Evolutionary conservation across 2,888 invertebrate species (phyloP), one percentile per base, ranked within the genome.

Genomic region (Drosophila imparisetae): DNA sequence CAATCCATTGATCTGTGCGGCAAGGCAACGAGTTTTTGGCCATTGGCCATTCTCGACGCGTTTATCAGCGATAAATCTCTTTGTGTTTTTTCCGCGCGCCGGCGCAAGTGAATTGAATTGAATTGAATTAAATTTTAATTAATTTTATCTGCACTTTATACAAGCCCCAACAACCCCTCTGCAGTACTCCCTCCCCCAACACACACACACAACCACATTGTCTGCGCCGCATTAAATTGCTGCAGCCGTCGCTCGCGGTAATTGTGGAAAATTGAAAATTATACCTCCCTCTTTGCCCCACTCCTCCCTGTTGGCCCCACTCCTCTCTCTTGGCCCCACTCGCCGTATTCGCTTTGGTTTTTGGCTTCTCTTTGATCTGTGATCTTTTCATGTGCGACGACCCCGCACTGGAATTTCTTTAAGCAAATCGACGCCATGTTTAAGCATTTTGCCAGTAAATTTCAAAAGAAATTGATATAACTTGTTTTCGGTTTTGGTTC

Each of bases 381-480:
- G 67, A 76, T 68, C 71, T 86, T 90, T 78, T 80, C 80, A 72
- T 88, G 86, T 86, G 67, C 73, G 77, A 67, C 74, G 74, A 70
- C 74, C 63, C 66, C 69, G 45, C 86, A 70, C 65, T 75, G 78
- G 85, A 86, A 82, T 78, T 88, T 83, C 83, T 91, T 91, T 87
- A 91, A 91, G 87, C 91, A 91, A 91, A 90, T 90, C 91, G 90
- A 91, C 91, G 90, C 91, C 89, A 79, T 89, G 82, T 80, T 90
- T 91, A 89, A 90, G 90, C 90, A 85, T 78, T 78, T 90, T 90
- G 84, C 84, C 91, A 91, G 90, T 80, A 84, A 90, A 82, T 86
- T 90, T 89, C 86, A 86, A 86, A 86, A 78, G 81, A 86, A 86
- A 90, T 86, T 89, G 90, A 88, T 86, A 83, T 73, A 79, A 81